Evolutionary conservation across 2,888 invertebrate genomes (phyloP), one percentile per base, ranked within the genome.

Genomic region (Drosophila ezoana): DNA sequence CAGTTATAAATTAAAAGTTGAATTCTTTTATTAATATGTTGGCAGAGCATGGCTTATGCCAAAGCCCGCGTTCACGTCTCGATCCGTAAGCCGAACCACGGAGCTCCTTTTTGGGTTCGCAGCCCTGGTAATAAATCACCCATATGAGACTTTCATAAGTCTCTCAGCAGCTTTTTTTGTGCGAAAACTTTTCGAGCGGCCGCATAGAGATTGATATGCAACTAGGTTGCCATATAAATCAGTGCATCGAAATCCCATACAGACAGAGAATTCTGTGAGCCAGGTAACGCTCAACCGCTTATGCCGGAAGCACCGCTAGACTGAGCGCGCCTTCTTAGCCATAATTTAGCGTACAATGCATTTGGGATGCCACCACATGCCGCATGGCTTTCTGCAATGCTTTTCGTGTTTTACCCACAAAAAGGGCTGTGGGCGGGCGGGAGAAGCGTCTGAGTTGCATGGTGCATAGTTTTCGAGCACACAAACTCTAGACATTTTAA

Each of bases 401-500:
- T 58, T 72, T 73, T 35, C 8, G 0, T 13, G 13, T 11, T 37
- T 20, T 23, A 18, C 28, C 40, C 10, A 52, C 33, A 40, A 10
- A 44, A 32, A n/a, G 4, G 33, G 13, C 3, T 4, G 18, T 0
- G 40, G 11, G 37, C 3, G 33, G 16, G n/a, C 3, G 8, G 23
- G 40, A 4, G 16, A 14, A 13, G 2, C 13, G 4, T 11, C 35
- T 43, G 6, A 16, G n/a, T 10, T 33, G 37, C 38, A 40, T 37
- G 47, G 52, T 52, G 48, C 57, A 72, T 63, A 62, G 76, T 47
- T 72, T 51, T 35, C 8, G 18, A 28, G 56, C 52, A 45, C 51
- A 64, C 47, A 52, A 52, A 57, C 58, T 59, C 52, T 28, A 79
- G 66, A 67, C 58, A 74, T 77, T 74, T 70, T 63, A 79, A 67